Evolutionary conservation across 2,113 vertebrate species (phyloP), one percentile per base, ranked within the genome.

Genomic region (Tinamus guttatus): DNA sequence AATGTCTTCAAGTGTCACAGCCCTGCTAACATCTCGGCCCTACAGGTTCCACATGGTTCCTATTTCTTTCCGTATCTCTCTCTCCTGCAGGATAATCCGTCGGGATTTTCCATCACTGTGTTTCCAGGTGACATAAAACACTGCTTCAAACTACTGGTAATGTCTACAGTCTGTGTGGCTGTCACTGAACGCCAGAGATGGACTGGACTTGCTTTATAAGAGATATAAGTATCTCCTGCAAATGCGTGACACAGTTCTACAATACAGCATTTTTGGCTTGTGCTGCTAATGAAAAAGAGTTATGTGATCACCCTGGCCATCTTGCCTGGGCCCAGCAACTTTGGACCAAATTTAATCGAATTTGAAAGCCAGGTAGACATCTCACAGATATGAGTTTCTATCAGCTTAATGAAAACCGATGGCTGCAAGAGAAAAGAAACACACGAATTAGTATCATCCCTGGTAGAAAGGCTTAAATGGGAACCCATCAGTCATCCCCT

Each of bases 1-100:
- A 70, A 77, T 69, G 77, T 60, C 92, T 97, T 95, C 89, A 91
- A 96, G 95, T 51, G 75, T 11, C 79, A 86, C 28, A 90, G 85
- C 78, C 77, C 74, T 59, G 80, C 85, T 91, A 82, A 51, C 41
- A 15, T 69, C 69, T 60, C 13, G 34, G 90, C 41, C 82, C 81
- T 76, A 77, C 3, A 54, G 73, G 81, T 77, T 81, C 70, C 60
- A 13, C 49, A 1, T 36, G 41, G 63, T 65, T 59, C 77, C 75
- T 85, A 17, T 24, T 88, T 11, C 71, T 25, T 45, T 68, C 75
- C 76, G 36, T 79, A 62, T 14, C 45, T 86, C 69, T 17, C 74
- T 19, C 13, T 68, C 68, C 32, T 89, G 65, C 54, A 32, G 30
- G 54, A 36, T 18, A 15, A 7, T 60, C 16, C 51, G 36, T 49